Evolutionary conservation across 1,140 invertebrate genomes (phyloP), one percentile per base, ranked within the genome.

Genomic region (Leptinotarsa defecta): DNA sequence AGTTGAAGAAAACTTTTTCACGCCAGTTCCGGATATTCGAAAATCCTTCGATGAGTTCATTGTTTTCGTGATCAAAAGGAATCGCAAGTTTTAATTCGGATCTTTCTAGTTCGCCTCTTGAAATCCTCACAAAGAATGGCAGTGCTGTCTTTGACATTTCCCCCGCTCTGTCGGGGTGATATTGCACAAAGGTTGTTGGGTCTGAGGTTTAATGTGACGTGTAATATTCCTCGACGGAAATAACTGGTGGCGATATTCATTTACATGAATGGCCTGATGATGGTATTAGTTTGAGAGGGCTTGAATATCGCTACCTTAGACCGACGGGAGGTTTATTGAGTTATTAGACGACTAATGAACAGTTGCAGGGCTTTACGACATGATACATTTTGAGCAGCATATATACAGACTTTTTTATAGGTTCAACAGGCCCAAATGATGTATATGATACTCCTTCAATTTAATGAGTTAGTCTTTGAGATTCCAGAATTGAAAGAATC

Each of bases 1-100:
- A 34, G 6, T 34, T 11, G 34, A 34, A 34, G 34, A 34, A 34
- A 34, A 34, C 34, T 34, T 34, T 34, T 11, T 11, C 34, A 34
- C 34, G 34, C 8, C 6, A 34, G 34, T 34, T 34, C 34, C 34
- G 34, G 8, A 34, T 34, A 34, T 34, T 34, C 8, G 34, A 11
- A 11, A 34, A 11, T 34, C 34, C 61, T 20, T 62, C 61, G 61
- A n/a, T 17, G 61, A 5, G 61, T 62, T 20, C 13, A n/a, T 62
- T 62, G 20, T 62, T 62, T 20, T 20, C 61, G 17, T 62, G 17
- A n/a, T 20, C 61, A n/a, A 20, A 62, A n/a, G 61, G 20, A 62
- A 62, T n/a, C 15, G 61, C 61, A 20, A 62, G 61, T 62, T 62
- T 62, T 17, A 62, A 62, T 62, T 62, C 61, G 61, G 17, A n/a